Evolutionary conservation across 2,888 invertebrate species (phyloP), one percentile per base, ranked within the genome.

Genomic region (Drosophila sordidula): DNA sequence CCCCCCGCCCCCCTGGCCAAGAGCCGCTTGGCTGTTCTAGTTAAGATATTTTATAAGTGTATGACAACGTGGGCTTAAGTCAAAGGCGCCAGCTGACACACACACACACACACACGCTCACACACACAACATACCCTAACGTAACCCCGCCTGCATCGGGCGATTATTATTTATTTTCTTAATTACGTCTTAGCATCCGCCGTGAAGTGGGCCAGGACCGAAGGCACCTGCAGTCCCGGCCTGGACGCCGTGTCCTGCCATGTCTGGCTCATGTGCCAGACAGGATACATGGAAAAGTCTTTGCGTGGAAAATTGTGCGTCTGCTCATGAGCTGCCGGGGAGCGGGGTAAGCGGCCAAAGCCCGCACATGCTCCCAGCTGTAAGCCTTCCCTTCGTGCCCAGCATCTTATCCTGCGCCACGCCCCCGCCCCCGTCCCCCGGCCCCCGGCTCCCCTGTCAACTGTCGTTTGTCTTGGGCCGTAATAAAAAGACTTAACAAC

Each of bases 91-190:
- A 70, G 67, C 70, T 72, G 72, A 77, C 68, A 75, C 61, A 55
- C 42, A 62, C 51, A 55, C 44, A 52, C 50, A 38, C 63, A 55
- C 64, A 62, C 50, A 69, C 18, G 42, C 34, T 25, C 18, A n/a
- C 46, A 56, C 38, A 46, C 42, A 4, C 6, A 47, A 12, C 41
- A 34, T 16, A 18, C 34, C 49, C 50, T 50, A 32, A 39, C 8
- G 45, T 18, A 59, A 36, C 67, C 49, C 49, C 71, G 66, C 36
- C 59, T 75, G 74, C 88, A 83, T 80, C 62, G 81, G 80, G 78
- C 87, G 89, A 89, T 89, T 89, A 89, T 89, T 89, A 89, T 89
- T 89, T 89, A 89, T 89, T 90, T 89, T 89, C 89, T 90, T 89
- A 89, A 89, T 89, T 89, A 89, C 83, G 87, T 81, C 86, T 85